Percentiles rank a stretch among this genome's conserved stretches.
phyloP scores from a whole-genome alignment of 2,797 vertebrate species.

The Acomys russatus region DNA sequence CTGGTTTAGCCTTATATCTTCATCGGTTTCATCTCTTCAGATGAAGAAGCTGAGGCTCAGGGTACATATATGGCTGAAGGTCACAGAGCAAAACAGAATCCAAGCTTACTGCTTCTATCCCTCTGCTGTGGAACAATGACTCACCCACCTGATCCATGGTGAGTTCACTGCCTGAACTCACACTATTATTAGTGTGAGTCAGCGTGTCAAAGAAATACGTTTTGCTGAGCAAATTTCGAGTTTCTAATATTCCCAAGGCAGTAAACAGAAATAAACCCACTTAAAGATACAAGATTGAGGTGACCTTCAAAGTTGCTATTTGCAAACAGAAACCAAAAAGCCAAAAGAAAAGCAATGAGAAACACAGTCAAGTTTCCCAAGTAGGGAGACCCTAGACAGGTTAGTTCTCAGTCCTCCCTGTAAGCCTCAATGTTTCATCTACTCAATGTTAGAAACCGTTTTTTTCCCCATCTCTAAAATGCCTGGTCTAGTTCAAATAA shows the following conservation, averaged over 20 bases:
- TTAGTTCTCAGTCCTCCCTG: neutral
- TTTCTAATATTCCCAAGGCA: neutral
- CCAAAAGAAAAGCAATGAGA: neutral
- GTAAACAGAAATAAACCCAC: neutral
- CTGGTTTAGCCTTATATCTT: neutral
- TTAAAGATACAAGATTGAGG: neutral
- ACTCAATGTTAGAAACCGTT: neutral
- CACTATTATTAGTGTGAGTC: neutral
- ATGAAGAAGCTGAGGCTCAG: neutral
- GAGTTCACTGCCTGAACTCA: neutral
- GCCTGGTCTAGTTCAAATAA: conserved; percentile 9
- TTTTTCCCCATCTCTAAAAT: conserved; percentile 7
- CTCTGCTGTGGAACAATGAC: neutral
- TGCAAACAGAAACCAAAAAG: neutral
- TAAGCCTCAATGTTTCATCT: neutral
- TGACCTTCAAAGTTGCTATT: conserved; percentile 14
- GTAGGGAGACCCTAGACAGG: neutral
- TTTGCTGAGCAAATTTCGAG: neutral
- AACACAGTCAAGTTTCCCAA: neutral
- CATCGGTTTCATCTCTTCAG: neutral
- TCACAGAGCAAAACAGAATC: neutral
- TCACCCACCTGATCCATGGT: neutral
- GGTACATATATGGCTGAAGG: too few relatives aligned
- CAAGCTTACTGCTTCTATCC: neutral
- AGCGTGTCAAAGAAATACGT: neutral